phyloP scores from a whole-genome alignment of 2,888 invertebrate genomes.

The Tillus elongatus region DNA sequence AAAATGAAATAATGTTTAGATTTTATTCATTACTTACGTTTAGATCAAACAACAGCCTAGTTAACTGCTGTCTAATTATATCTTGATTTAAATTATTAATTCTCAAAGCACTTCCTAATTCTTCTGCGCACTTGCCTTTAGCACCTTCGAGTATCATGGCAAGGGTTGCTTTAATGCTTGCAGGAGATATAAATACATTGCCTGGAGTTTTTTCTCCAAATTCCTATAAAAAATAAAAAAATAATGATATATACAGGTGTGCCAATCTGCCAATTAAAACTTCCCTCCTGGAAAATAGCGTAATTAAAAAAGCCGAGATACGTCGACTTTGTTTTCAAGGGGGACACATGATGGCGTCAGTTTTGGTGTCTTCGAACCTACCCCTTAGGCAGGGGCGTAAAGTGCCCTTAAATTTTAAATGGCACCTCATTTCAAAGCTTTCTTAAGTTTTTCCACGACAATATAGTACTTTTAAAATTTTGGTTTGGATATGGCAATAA shows the following conservation, averaged over 20 bases:
- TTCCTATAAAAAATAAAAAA: slow-evolving; percentile 23
- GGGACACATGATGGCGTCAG: no score
- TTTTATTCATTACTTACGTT: slow-evolving; percentile 23
- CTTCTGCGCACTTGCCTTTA: slow-evolving; percentile 46
- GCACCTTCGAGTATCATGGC: slow-evolving; percentile 57
- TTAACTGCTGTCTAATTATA: slow-evolving; percentile 22
- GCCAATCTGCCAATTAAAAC: background rate
- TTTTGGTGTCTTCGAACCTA: no score
- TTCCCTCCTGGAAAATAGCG: no score
- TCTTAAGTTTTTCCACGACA: no score
- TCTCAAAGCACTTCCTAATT: slow-evolving; percentile 50
- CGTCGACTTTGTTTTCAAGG: no score
- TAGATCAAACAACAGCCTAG: slow-evolving; percentile 23
- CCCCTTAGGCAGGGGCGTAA: no score
- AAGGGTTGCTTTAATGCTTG: slow-evolving; percentile 54
- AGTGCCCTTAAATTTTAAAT: no score
- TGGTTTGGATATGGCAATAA: no score
- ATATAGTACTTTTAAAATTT: no score
- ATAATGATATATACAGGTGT: background rate
- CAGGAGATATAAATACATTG: slow-evolving; percentile 59
- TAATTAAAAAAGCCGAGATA: slow-evolving; percentile 9
- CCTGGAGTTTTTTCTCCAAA: slow-evolving; percentile 34
- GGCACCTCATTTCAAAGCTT: no score
- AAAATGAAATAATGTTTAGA: no score
- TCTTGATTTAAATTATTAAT: slow-evolving; percentile 32